Conservation (phyloP, 2,888 invertebrate species). For the Lepidochrysops patricia region DNA sequence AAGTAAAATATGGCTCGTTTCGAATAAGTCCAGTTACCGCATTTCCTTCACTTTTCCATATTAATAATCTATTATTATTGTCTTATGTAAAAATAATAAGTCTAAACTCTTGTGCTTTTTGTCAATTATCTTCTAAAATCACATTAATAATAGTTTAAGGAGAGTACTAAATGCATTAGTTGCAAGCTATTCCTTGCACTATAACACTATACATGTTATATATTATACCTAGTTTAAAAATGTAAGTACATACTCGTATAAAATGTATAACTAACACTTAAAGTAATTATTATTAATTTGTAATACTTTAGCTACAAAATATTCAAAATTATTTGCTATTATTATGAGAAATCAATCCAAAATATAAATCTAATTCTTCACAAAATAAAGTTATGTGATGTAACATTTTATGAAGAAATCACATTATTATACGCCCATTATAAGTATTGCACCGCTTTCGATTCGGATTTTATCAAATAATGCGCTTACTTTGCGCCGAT, state of each 20-base stretch:
- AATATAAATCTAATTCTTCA: not conserved
- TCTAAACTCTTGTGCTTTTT: not conserved
- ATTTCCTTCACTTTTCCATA: too few species aligned
- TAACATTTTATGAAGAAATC: too few species aligned
- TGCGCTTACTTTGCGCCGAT: too few species aligned
- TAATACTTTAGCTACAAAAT: not conserved
- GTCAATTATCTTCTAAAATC: not conserved
- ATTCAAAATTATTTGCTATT: not conserved
- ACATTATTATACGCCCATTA: too few species aligned
- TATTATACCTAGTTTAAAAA: not conserved
- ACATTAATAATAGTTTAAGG: not conserved
- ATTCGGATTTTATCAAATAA: too few species aligned
- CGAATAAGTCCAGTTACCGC: too few species aligned
- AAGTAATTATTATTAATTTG: not conserved
- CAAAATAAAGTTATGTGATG: not conserved
- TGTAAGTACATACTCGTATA: not conserved
- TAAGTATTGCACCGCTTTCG: too few species aligned
- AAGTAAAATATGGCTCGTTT: too few species aligned
- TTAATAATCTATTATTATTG: constrained; percentile 2
- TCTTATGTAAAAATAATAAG: not conserved
- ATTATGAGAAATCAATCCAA: not conserved
- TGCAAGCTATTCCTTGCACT: not conserved
- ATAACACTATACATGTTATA: not conserved
- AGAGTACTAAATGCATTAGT: not conserved
- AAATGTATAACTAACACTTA: not conserved